Evolutionary conservation across 2,888 invertebrate species (phyloP), one percentile per base, ranked within the genome.

Genomic region (Ametastegia equiseti): DNA sequence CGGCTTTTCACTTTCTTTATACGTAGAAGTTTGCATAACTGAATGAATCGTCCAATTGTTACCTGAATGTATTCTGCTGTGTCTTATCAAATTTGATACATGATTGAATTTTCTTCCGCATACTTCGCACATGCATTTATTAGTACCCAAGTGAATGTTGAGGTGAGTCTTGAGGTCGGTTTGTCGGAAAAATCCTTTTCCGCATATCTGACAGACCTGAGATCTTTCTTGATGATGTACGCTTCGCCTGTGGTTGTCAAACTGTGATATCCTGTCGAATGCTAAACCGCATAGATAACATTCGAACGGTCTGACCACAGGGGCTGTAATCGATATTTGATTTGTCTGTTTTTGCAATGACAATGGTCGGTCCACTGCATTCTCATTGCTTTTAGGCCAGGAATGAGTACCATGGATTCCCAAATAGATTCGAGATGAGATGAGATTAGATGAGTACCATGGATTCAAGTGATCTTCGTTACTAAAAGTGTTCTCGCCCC

Each of bases 81-180:
- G 90, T 80, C 90, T 88, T 67, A 90, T 91, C 60, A 92, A 86
- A 87, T 92, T 92, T 0, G 92, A 92, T n/a, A 91, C 89, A 82
- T 92, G 92, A 84, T 90, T 90, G 80, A 92, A 92, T 81, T 90
- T 90, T 50, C 89, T 87, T 2, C 92, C 92, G 82, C 92, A 92
- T 69, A 91, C 86, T 82, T 92, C 90, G 65, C 92, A 92, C 9
- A 92, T 90, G 47, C 89, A 89, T 75, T 87, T 87, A 83, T 92
- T 91, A n/a, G 91, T 90, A 15, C 92, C 91, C 54, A 92, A 84
- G 83, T 92, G 92, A 77, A 91, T 89, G 80, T 92, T 92, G n/a
- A 92, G 86, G 82, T 92, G 92, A 4, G 90, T 92, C 30, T 89
- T 88, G 33, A 92, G 85, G 77, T 92, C 92, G 3, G 88, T 89